phyloP scores from a whole-genome alignment of 2,888 invertebrate genomes.

The Idaea biselata region DNA sequence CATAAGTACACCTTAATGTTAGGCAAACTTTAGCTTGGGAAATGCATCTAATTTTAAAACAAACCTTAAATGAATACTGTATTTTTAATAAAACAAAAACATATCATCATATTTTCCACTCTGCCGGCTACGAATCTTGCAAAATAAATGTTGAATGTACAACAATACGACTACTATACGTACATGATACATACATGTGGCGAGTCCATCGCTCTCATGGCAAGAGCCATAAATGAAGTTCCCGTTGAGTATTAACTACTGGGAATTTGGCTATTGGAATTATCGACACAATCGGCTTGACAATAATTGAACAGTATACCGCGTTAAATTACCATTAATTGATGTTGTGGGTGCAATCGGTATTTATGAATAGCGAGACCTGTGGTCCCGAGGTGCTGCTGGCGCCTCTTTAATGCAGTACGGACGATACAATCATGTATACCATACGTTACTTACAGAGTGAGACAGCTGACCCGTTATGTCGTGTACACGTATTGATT shows the following conservation, averaged over 20 bases:
- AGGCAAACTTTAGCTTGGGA: neutral
- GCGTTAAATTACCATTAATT: slow-evolving; percentile 74
- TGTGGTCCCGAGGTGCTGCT: slow-evolving; percentile 33
- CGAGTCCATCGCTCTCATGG: slow-evolving; percentile 49
- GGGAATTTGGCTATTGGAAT: slow-evolving; percentile 67
- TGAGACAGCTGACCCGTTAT: slow-evolving; percentile 25
- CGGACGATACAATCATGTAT: slow-evolving; percentile 2
- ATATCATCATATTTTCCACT: slow-evolving; percentile 64
- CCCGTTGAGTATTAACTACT: slow-evolving; percentile 58
- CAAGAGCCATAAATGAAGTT: slow-evolving; percentile 64
- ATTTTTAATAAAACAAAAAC: slow-evolving; percentile 41
- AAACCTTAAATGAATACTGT: slow-evolving; percentile 12
- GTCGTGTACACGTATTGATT: slow-evolving; percentile 40
- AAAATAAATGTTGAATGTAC: slow-evolving; percentile 57
- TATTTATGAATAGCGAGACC: slow-evolving; percentile 54
- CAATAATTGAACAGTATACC: slow-evolving; percentile 70
- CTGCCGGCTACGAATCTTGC: slow-evolving; percentile 55
- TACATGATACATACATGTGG: slow-evolving; percentile 33
- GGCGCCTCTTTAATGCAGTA: slow-evolving; percentile 37
- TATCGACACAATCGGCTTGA: slow-evolving; percentile 66
- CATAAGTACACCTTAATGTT: neutral
- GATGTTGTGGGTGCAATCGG: slow-evolving; percentile 59
- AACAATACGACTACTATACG: slow-evolving; percentile 45
- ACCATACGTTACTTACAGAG: neutral
- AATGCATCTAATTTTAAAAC: slow-evolving; percentile 10